Evolutionary conservation across 2,113 vertebrate genomes (phyloP).

Genomic region (Chaenocephalus aceratus): DNA sequence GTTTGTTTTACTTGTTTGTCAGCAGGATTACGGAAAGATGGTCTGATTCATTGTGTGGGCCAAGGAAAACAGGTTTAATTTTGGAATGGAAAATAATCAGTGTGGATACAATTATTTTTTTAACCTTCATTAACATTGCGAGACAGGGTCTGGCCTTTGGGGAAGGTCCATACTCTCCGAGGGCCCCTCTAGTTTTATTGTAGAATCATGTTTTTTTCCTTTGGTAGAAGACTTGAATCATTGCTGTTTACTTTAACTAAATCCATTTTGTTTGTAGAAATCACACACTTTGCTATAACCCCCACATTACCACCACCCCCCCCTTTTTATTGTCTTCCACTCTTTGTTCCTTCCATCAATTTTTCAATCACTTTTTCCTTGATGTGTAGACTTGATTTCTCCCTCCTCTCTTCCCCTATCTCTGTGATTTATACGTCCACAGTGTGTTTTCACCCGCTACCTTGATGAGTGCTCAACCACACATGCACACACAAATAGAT

Average conservation of each 20-base stretch:
- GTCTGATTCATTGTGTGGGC: no score
- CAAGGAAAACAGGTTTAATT: no score
- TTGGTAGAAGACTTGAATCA: background rate
- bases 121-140: no score
- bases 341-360: background rate
- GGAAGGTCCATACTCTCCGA: no score
- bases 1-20: no score
- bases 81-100: no score
- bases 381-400: background rate
- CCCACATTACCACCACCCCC: background rate
- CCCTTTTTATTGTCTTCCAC: background rate
- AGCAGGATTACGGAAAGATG: no score
- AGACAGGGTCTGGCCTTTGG: no score
- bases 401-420: slow-evolving; percentile 8
- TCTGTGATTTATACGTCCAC: slow-evolving; percentile 44
- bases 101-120: no score
- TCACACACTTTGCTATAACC: background rate
- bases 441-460: slow-evolving; percentile 34
- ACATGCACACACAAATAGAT: slow-evolving; percentile 44
- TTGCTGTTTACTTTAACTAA: background rate
- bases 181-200: background rate
- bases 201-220: background rate
- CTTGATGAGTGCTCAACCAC: slow-evolving; percentile 45
- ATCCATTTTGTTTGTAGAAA: background rate
- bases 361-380: slow-evolving; percentile 6